phyloP scores from a whole-genome alignment of 2,888 invertebrate genomes.

The Euzophera pinguis region DNA sequence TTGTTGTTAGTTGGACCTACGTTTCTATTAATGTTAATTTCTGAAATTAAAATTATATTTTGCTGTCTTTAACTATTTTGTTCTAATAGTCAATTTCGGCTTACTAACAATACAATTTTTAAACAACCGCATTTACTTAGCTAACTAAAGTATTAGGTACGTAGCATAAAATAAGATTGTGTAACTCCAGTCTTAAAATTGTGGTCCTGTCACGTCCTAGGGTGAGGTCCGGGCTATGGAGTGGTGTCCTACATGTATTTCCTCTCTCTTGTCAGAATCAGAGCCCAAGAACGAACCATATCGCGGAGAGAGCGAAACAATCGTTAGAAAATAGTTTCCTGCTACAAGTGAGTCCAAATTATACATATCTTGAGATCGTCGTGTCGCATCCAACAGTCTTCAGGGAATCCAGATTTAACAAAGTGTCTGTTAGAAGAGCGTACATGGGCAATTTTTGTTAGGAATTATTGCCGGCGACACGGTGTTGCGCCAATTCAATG shows the following conservation, averaged over 20 bases:
- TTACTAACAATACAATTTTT: too few species aligned
- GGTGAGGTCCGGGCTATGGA: slow-evolving; percentile 18
- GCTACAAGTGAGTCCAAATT: slow-evolving; percentile 71
- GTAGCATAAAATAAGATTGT: background rate
- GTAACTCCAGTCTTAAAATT: too few species aligned
- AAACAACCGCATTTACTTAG: too few species aligned
- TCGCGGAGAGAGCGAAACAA: slow-evolving; percentile 77
- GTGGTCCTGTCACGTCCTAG: slow-evolving; percentile 4
- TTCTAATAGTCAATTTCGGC: too few species aligned
- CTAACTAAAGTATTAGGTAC: background rate
- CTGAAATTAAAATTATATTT: too few species aligned
- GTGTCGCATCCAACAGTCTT: slow-evolving; percentile 41
- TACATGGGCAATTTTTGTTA: too few species aligned
- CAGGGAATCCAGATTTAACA: background rate
- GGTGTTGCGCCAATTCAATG: too few species aligned
- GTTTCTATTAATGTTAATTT: too few species aligned
- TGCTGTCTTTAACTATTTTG: too few species aligned
- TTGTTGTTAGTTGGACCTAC: too few species aligned
- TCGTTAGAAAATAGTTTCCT: slow-evolving; percentile 76
- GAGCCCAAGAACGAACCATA: slow-evolving; percentile 76
- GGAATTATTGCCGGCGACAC: too few species aligned
- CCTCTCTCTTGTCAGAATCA: slow-evolving; percentile 74
- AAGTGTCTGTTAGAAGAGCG: background rate
- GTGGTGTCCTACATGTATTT: slow-evolving; percentile 53
- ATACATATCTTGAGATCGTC: slow-evolving; percentile 36